Evolutionary conservation across 2,113 vertebrate genomes (phyloP).

Genomic region (Pseudopipra pipra): DNA sequence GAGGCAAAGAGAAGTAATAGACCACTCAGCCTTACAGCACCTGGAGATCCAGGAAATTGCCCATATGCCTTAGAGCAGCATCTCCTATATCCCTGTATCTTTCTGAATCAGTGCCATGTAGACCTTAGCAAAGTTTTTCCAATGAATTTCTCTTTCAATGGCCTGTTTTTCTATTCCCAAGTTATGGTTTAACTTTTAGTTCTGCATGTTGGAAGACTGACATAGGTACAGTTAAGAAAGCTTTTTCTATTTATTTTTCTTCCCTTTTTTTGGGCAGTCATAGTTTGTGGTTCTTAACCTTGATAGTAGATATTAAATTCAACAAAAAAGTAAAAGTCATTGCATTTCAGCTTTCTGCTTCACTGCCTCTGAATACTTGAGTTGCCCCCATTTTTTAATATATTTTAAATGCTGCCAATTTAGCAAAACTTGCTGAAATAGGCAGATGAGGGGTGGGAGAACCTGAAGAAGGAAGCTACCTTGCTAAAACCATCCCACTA

Average conservation of each 20-base stretch:
- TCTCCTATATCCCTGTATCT: neutral
- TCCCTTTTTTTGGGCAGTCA: neutral
- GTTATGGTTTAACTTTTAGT: neutral
- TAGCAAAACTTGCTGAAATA: conserved; percentile 38
- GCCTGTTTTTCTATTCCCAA: neutral
- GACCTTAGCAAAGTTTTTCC: neutral
- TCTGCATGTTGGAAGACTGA: neutral
- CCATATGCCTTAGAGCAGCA: neutral
- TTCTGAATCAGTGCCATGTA: neutral
- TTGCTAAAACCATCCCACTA: neutral
- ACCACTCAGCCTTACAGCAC: neutral
- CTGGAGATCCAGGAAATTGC: neutral
- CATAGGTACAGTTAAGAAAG: neutral
- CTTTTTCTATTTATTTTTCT: neutral
- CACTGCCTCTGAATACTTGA: neutral
- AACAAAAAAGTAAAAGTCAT: neutral
- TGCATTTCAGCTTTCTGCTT: conserved; percentile 19
- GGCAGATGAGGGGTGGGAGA: conserved; percentile 29
- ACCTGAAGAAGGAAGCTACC: neutral
- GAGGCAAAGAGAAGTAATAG: neutral
- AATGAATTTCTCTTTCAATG: neutral
- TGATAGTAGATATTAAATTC: neutral
- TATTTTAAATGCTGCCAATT: neutral
- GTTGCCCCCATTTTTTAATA: neutral
- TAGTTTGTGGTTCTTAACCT: neutral